Base-by-base conservation (phyloP, 2,888 invertebrate genomes). In the Pharmacophagus antenor region DNA sequence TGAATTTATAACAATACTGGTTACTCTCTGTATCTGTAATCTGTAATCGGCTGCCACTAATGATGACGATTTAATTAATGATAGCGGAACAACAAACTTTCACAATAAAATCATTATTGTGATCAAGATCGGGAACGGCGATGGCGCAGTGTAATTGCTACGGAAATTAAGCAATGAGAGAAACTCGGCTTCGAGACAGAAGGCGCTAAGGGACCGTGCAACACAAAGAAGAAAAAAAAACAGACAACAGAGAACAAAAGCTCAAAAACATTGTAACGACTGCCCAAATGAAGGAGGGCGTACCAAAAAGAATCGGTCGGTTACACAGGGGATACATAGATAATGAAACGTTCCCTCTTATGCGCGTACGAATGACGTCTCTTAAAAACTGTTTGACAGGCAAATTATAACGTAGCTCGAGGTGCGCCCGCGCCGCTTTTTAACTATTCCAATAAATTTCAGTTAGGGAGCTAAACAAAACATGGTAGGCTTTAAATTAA, bases 331-430 rank as follows among this genome's bases (percentile, higher is more conserved):
- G 73, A 75, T 68, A 74, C 79, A 77, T 76, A 82, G 79, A 84
- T 84, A 86, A 86, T 85, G 74, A 83, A 83, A 77, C 74, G 75
- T 72, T 72, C 71, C 70, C 70, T 70, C 72, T 69, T 47, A 46
- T 69, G 70, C 68, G 70, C 73, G 70, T 64, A 67, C 74, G 83
- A 86, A 79, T 85, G 87, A 87, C 88, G 86, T 79, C 68, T 77
- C 74, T 77, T 82, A 79, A 81, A 76, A 85, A 80, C 78, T 80
- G 81, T 86, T 84, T 87, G 88, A 88, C 88, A 80, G 82, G 71
- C 77, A 87, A 87, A 88, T 88, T 87, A 85, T 74, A 78, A 76
- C 70, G 68, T 72, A 63, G 69, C 67, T 58, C 61, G 65, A 58
- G 52, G 37, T 68, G 70, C 67, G 71, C 70, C 61, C 59, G 70